Evolutionary conservation across 2,888 invertebrate species (phyloP).

Genomic region (Drosophila borborema): DNA sequence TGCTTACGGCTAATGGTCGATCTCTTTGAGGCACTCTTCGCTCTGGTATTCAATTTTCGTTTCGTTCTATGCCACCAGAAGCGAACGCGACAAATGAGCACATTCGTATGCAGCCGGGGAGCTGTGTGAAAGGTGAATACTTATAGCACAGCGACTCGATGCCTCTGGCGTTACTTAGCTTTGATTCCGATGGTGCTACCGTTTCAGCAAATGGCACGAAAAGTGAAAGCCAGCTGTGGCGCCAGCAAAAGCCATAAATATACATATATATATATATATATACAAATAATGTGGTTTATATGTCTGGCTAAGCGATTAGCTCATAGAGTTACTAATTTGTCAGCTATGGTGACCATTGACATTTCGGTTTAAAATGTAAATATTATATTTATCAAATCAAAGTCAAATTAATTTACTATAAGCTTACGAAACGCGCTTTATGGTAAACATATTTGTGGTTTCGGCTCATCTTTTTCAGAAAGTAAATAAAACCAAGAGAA

Average conservation of each 20-base stretch:
- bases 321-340: conserved; percentile 22
- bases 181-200: conserved; percentile 46
- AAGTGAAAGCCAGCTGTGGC: conserved; percentile 74
- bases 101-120: conserved; percentile 68
- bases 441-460: background rate
- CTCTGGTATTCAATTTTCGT: conserved; percentile 36
- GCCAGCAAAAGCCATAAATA: conserved; percentile 58
- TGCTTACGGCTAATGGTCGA: conserved; percentile 26
- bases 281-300: conserved; percentile 44
- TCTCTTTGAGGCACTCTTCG: conserved; percentile 9
- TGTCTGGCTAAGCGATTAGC: conserved; percentile 45
- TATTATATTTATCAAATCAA: background rate
- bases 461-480: background rate
- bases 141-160: conserved; percentile 27
- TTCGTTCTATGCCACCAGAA: conserved; percentile 55
- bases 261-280: conserved; percentile 21
- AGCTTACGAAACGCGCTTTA: conserved; percentile 4
- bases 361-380: conserved; percentile 8
- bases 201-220: conserved; percentile 61
- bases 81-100: conserved; percentile 58
- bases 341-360: conserved; percentile 5
- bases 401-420: conserved; percentile 3
- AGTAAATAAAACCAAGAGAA: background rate
- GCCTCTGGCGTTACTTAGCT: conserved; percentile 20
- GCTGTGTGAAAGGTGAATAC: conserved; percentile 72